Conservation (phyloP, 2,797 vertebrate species). For the Balearica regulorum region DNA sequence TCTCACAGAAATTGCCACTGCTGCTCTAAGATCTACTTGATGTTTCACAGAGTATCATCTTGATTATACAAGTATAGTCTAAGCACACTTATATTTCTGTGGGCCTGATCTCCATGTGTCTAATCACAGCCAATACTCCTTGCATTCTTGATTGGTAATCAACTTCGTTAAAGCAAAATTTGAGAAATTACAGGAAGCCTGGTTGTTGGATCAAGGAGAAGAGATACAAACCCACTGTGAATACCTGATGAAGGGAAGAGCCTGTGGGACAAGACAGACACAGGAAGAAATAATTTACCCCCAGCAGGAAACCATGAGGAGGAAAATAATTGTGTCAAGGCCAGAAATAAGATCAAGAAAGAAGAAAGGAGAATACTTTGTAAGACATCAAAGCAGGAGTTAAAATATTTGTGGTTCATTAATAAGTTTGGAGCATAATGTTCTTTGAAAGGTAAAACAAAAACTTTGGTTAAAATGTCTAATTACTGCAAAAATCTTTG, state of each 20-base stretch:
- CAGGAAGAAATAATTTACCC: neutral
- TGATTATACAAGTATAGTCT: slow-evolving; percentile 19
- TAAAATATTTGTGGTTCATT: neutral
- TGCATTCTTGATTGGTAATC: slow-evolving; percentile 33
- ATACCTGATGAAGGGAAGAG: neutral
- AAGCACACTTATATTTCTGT: neutral
- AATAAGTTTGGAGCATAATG: neutral
- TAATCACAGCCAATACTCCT: neutral
- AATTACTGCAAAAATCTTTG: neutral
- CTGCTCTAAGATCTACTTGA: neutral
- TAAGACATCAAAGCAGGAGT: neutral
- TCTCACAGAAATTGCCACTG: neutral
- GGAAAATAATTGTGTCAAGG: neutral
- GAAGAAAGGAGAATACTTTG: neutral
- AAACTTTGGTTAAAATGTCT: neutral
- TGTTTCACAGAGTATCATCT: neutral
- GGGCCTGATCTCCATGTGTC: neutral
- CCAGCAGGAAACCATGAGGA: neutral
- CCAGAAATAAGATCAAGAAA: neutral
- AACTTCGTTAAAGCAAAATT: neutral
- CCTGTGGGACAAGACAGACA: neutral
- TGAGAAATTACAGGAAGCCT: slow-evolving; percentile 40
- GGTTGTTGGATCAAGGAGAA: neutral
- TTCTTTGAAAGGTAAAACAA: neutral
- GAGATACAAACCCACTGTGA: neutral